Base-by-base conservation (phyloP, 1,140 invertebrate species). In the Orius laevigatus region DNA sequence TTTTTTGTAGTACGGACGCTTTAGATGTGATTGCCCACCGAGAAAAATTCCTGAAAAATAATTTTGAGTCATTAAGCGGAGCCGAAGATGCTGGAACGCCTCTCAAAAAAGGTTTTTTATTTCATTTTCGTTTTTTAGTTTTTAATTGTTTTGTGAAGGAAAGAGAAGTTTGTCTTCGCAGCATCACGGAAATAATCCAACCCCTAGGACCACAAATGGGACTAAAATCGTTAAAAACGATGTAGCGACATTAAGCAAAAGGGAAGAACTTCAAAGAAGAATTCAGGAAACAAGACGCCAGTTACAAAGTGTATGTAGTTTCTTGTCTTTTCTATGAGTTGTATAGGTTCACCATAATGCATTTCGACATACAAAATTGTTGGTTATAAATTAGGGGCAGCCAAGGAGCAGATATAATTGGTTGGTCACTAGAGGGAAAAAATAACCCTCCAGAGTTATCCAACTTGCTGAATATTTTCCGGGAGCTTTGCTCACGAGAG, bases 221-320 rank as follows among this genome's bases (percentile, higher is more conserved):
- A 67, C 69, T 0, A 73, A 70, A 53, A 66, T 71, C 55, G 62
- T 66, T 0, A 68, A 70, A 56, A 63, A 62, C 25, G 77, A 81
- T 59, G 63, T 70, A 1, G 77, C 80, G 52, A 73, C 78, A 1
- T 71, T 73, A 3, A 78, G 78, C 49, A 82, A 83, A 56, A 70
- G 86, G 38, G 81, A 89, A 63, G 84, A 91, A 62, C 65, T 92
- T 40, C 74, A 83, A 54, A 76, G 84, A 60, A 72, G 84, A 59
- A 85, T 91, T 60, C 78, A 84, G 59, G 87, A 91, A 66, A 89
- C 87, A 0, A 75, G 83, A 61, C 75, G 79, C 57, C 87, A 89
- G 66, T 66, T 93, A 41, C 84, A 91, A 70, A 90, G 78, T 64
- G 88, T 91, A 65, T 75, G 77, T 75, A 53, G 14, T 46, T 31